phyloP scores from a whole-genome alignment of 2,113 vertebrate genomes.

The Sminthopsis crassicaudata region DNA sequence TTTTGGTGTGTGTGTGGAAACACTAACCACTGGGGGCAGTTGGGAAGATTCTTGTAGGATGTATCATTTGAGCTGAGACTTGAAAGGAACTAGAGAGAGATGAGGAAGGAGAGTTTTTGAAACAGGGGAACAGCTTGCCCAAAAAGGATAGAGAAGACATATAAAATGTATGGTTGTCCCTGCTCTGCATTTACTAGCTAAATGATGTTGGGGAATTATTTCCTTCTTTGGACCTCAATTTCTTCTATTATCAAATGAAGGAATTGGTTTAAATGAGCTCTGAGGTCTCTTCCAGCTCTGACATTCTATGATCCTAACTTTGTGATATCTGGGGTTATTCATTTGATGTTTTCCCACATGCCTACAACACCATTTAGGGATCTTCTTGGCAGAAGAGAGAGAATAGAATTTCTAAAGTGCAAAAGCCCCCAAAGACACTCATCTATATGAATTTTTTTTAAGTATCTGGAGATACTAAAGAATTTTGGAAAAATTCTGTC shows the following conservation, averaged over 20 bases:
- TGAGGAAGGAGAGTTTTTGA: not conserved
- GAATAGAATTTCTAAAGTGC: not conserved
- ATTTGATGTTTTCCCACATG: not conserved
- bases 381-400: not conserved
- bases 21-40: not conserved
- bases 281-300: not conserved
- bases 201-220: not conserved
- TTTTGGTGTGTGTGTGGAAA: not conserved
- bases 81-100: not conserved
- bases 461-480: not conserved
- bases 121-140: not conserved
- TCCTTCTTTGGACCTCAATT: not conserved
- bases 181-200: not conserved
- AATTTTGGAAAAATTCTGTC: not conserved
- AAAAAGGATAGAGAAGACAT: not conserved
- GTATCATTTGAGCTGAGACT: not conserved
- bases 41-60: not conserved
- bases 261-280: not conserved
- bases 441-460: not conserved
- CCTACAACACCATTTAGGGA: not conserved
- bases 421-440: not conserved
- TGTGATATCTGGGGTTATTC: not conserved
- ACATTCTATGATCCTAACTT: not conserved
- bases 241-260: not conserved
- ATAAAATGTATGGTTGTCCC: not conserved